Conservation (phyloP, 2,888 invertebrate species). For the Calliphora vomitoria region DNA sequence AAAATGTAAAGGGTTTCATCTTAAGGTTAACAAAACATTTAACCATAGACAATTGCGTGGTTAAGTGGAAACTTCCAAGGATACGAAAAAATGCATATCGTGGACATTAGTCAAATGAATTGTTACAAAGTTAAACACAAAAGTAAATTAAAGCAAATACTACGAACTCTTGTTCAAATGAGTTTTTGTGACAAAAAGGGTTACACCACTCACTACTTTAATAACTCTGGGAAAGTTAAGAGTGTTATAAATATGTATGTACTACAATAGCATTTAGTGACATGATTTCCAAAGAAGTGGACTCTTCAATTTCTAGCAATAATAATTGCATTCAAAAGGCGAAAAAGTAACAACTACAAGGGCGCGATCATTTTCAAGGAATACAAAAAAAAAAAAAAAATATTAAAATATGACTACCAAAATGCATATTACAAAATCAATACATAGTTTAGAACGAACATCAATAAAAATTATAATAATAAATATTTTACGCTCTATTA, state of each 20-base stretch:
- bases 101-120: not conserved
- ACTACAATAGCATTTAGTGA: not conserved
- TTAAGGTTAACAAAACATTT: not conserved
- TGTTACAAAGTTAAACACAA: slow-evolving; percentile 34
- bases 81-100: not conserved
- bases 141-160: slow-evolving; percentile 18
- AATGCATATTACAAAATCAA: not conserved
- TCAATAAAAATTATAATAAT: slow-evolving; percentile 47
- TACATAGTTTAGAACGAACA: slow-evolving; percentile 14
- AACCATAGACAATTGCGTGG: slow-evolving; percentile 28
- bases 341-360: slow-evolving; percentile 51
- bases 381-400: not conserved
- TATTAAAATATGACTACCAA: slow-evolving; percentile 13
- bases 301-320: slow-evolving; percentile 1
- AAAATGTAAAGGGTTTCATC: too few relatives aligned
- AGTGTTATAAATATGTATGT: not conserved
- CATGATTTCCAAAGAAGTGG: slow-evolving; percentile 9
- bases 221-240: slow-evolving; percentile 8
- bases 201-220: not conserved
- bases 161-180: not conserved
- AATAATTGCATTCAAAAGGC: slow-evolving; percentile 19
- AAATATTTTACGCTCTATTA: slow-evolving; percentile 62
- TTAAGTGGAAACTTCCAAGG: slow-evolving; percentile 38
- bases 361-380: slow-evolving; percentile 41
- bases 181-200: slow-evolving; percentile 46